phyloP scores from a whole-genome alignment of 92 coral and sea anemone genomes.

The Paramuricea clavata region DNA sequence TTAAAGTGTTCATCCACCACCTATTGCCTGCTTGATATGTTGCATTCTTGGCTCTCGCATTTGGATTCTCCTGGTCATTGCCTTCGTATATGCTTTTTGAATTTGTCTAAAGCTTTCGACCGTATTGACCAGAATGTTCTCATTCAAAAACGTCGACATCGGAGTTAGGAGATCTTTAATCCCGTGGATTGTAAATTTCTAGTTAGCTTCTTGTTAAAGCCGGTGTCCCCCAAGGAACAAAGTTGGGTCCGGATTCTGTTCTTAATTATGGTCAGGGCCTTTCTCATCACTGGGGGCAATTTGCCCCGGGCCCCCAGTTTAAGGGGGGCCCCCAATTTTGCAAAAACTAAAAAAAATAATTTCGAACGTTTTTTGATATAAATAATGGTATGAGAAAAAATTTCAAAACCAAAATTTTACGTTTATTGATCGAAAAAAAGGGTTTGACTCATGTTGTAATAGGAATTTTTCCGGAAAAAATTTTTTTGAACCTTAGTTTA shows the following conservation, averaged over 20 bases:
- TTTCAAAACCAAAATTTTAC: too few relatives aligned
- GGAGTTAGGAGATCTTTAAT: conserved; percentile 24
- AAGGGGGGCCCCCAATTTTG: too few relatives aligned
- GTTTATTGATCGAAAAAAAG: too few relatives aligned
- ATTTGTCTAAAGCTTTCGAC: conserved; percentile 48
- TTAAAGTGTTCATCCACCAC: conserved; percentile 30
- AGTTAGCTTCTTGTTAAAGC: too few relatives aligned
- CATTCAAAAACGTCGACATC: conserved; percentile 23
- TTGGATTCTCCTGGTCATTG: conserved; percentile 49
- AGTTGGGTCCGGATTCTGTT: conserved; percentile 36
- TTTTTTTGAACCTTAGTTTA: too few relatives aligned
- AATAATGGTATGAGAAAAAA: too few relatives aligned
- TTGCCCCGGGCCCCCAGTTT: too few relatives aligned
- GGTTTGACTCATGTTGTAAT: too few relatives aligned
- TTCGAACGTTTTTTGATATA: too few relatives aligned
- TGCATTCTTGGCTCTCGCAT: conserved; percentile 57
- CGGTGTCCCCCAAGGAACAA: conserved; percentile 57
- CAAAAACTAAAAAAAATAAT: too few relatives aligned
- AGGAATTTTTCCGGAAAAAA: too few relatives aligned
- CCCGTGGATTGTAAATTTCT: background rate
- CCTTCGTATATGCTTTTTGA: conserved; percentile 35
- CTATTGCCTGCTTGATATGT: conserved; percentile 46
- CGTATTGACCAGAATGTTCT: conserved; percentile 39
- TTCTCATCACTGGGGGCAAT: too few relatives aligned
- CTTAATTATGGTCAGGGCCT: conserved; percentile 42